phyloP scores from a whole-genome alignment of 2,797 vertebrate species.

The Acrossocheilus wenchowensis region DNA sequence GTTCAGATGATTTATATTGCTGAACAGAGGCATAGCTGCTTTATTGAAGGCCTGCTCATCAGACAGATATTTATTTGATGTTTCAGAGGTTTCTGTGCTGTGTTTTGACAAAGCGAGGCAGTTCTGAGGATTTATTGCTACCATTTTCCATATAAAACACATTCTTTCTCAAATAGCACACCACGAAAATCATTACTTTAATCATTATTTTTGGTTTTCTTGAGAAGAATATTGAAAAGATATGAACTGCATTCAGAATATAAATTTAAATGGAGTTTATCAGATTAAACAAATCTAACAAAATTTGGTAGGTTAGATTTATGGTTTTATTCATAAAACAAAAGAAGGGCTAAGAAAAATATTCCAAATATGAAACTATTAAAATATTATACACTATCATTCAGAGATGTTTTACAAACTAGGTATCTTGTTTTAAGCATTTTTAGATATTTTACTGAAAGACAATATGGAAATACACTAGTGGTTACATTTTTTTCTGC shows the following conservation, averaged over 20 bases:
- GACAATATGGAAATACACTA: neutral
- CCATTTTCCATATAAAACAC: constrained; percentile 30
- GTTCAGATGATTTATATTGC: constrained; percentile 48
- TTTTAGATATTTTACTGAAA: neutral
- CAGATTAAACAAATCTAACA: neutral
- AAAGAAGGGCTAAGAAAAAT: neutral
- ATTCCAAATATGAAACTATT: neutral
- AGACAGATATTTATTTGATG: constrained; percentile 35
- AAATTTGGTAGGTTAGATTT: neutral
- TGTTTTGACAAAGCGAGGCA: constrained; percentile 1
- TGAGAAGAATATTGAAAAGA: neutral
- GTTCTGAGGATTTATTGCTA: constrained; percentile 21
- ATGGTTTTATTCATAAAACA: neutral
- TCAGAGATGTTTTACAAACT: neutral
- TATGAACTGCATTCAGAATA: neutral
- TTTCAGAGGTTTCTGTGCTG: constrained; percentile 14
- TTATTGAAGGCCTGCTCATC: constrained; percentile 30
- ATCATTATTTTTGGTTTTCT: constrained; percentile 14
- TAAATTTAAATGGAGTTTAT: neutral
- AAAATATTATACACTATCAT: neutral
- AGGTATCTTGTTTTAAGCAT: neutral
- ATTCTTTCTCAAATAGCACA: constrained; percentile 25
- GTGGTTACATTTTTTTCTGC: neutral
- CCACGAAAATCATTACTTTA: neutral
- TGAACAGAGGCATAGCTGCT: constrained; percentile 17